Percentiles rank a stretch among this genome's conserved stretches.
phyloP scores from a whole-genome alignment of 2,888 invertebrate genomes.

The Brachyptera putata region DNA sequence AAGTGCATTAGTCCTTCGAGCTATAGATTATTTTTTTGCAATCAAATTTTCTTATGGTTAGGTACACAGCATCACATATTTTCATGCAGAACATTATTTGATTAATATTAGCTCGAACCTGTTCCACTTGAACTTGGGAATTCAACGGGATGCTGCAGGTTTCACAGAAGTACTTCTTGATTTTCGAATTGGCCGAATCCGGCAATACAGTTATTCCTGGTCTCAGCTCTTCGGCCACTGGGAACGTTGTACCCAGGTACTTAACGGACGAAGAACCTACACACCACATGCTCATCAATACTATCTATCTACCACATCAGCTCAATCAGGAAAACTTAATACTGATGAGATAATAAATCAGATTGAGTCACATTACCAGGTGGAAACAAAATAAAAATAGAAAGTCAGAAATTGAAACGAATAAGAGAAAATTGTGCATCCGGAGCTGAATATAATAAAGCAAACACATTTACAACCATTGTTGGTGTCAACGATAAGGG shows the following conservation, averaged over 20 bases:
- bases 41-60: no score
- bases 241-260: not conserved
- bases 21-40: no score
- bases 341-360: slow-evolving; percentile 33
- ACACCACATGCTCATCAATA: slow-evolving; percentile 42
- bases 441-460: slow-evolving; percentile 22
- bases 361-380: slow-evolving; percentile 28
- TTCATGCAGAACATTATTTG: no score
- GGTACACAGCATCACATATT: no score
- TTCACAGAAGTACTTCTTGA: slow-evolving; percentile 40
- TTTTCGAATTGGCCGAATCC: no score
- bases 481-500: not conserved
- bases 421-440: not conserved
- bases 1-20: no score
- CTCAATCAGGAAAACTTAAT: slow-evolving; percentile 3
- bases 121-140: slow-evolving; percentile 49
- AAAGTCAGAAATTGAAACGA: slow-evolving; percentile 17
- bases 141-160: slow-evolving; percentile 48
- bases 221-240: not conserved
- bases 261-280: slow-evolving; percentile 24
- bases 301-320: slow-evolving; percentile 48
- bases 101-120: no score
- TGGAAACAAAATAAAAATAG: slow-evolving; percentile 24
- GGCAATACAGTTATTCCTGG: not conserved
- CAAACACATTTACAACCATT: not conserved